Conservation (phyloP, 2,888 invertebrate species). For the Ephialtes manifestator region DNA sequence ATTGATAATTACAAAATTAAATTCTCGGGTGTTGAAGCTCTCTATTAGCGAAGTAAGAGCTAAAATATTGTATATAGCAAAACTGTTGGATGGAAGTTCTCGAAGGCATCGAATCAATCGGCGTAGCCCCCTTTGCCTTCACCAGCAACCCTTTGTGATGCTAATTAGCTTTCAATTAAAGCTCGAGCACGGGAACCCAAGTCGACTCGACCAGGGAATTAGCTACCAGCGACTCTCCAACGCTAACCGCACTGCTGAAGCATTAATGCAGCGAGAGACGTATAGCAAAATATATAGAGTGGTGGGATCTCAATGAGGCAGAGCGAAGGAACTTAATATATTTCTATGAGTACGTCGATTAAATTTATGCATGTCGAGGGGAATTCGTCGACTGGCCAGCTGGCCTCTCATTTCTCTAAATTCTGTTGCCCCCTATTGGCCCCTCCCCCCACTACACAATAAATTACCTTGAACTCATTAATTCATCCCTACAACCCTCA, state of each 20-base stretch:
- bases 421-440: background rate
- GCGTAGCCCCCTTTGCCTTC: constrained; percentile 58
- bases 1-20: background rate
- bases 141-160: constrained; percentile 79
- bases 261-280: background rate
- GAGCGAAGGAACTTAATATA: constrained; percentile 51
- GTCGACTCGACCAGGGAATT: constrained; percentile 71
- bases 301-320: constrained; percentile 47
- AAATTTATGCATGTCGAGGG: constrained; percentile 39
- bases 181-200: constrained; percentile 68
- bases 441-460: constrained; percentile 3
- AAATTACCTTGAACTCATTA: constrained; percentile 56
- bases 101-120: constrained; percentile 73
- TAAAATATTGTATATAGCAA: background rate
- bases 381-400: constrained; percentile 39
- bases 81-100: constrained; percentile 10
- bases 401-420: constrained; percentile 30
- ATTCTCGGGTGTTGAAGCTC: constrained; percentile 9
- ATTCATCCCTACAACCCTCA: constrained; percentile 43
- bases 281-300: constrained; percentile 21
- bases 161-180: constrained; percentile 83
- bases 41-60: constrained; percentile 9
- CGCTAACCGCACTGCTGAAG: background rate
- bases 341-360: constrained; percentile 58
- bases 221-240: constrained; percentile 52